phyloP scores from a whole-genome alignment of 2,797 vertebrate species.

The Pelobates cultripes region DNA sequence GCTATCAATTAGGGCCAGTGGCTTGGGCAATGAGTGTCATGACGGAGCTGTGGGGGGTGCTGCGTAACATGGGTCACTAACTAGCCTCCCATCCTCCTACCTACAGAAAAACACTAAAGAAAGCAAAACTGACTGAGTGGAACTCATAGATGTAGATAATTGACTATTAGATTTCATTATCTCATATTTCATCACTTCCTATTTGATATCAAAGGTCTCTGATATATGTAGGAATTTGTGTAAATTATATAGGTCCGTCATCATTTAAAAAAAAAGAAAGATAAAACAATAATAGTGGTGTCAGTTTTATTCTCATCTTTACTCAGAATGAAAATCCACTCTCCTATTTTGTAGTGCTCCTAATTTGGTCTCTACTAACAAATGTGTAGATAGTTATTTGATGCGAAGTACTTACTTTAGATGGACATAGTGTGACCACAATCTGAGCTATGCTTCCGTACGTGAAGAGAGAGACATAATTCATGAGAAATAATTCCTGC shows the following conservation, averaged over 20 bases:
- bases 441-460: too few relatives aligned
- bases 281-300: too few relatives aligned
- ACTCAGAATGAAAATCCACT: too few relatives aligned
- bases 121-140: slow-evolving; percentile 24
- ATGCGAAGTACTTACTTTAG: too few relatives aligned
- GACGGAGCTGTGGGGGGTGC: slow-evolving; percentile 17
- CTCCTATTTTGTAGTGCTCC: too few relatives aligned
- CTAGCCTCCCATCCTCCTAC: slow-evolving; percentile 18
- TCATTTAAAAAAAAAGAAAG: too few relatives aligned
- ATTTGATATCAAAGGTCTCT: neutral
- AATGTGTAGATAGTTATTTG: too few relatives aligned
- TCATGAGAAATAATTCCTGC: too few relatives aligned
- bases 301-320: too few relatives aligned
- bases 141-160: slow-evolving; percentile 14
- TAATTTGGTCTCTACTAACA: too few relatives aligned
- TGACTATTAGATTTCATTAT: slow-evolving; percentile 21
- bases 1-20: slow-evolving; percentile 51
- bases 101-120: slow-evolving; percentile 14
- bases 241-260: neutral
- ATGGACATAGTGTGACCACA: too few relatives aligned
- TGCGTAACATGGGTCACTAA: slow-evolving; percentile 27
- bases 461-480: too few relatives aligned
- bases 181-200: neutral
- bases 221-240: neutral
- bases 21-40: slow-evolving; percentile 47